Evolutionary conservation across 1,140 invertebrate genomes (phyloP).

Genomic region (Dendroctonus valens): DNA sequence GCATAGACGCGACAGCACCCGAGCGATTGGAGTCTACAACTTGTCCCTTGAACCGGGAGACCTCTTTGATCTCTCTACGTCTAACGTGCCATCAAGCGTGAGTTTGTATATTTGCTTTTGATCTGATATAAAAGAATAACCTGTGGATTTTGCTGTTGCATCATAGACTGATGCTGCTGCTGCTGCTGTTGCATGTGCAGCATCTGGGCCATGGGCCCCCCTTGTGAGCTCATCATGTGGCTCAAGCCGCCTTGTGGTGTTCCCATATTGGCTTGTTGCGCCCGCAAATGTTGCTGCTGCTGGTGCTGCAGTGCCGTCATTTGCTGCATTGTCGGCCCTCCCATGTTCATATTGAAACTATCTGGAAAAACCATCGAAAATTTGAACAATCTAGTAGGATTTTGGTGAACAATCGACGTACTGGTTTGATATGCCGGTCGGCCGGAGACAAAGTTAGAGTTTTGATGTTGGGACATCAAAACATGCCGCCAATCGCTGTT

Average conservation of each 20-base stretch:
- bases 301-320: slow-evolving; percentile 47
- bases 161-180: slow-evolving; percentile 4
- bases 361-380: slow-evolving; percentile 9
- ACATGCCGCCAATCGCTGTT: slow-evolving; percentile 67
- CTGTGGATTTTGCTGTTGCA: slow-evolving; percentile 42
- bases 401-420: background rate
- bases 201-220: slow-evolving; percentile 46
- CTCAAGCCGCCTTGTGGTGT: slow-evolving; percentile 37
- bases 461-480: slow-evolving; percentile 66
- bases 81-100: no score
- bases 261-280: slow-evolving; percentile 40
- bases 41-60: no score
- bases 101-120: background rate
- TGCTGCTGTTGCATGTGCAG: slow-evolving; percentile 57
- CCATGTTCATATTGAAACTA: slow-evolving; percentile 47
- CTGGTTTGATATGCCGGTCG: slow-evolving; percentile 62
- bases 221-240: slow-evolving; percentile 39
- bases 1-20: no score
- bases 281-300: slow-evolving; percentile 45
- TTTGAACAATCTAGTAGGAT: background rate
- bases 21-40: no score
- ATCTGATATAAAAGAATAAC: slow-evolving; percentile 32
- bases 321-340: slow-evolving; percentile 41
- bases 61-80: no score
- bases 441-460: slow-evolving; percentile 57